Conservation (phyloP, 2,888 invertebrate genomes). For the Idaea dimidiata region DNA sequence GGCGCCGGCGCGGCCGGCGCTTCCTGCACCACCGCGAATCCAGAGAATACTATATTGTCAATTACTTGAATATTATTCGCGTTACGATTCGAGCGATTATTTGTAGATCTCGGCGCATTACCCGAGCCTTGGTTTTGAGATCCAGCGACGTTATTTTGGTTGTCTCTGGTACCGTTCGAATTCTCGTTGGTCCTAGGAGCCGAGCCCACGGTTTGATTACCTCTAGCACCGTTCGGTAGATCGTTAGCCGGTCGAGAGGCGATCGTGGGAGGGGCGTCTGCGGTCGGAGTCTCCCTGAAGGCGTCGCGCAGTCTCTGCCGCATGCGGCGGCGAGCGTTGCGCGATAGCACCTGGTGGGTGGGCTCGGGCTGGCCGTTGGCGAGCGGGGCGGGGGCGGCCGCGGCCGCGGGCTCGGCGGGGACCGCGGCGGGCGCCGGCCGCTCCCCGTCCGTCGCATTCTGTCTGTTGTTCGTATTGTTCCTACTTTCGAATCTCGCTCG, state of each 20-base stretch:
- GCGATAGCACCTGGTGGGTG: constrained; percentile 37
- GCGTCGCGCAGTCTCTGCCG: constrained; percentile 56
- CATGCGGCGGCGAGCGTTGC: constrained; percentile 64
- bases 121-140: too few species aligned
- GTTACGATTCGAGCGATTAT: constrained; percentile 23
- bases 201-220: constrained; percentile 15
- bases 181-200: neutral
- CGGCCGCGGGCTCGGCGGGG: constrained; percentile 16
- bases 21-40: constrained; percentile 12
- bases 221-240: constrained; percentile 33
- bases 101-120: constrained; percentile 9
- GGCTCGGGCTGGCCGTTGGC: neutral
- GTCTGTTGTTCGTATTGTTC: constrained; percentile 25
- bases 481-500: constrained; percentile 43
- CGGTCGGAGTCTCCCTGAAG: constrained; percentile 39
- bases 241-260: constrained; percentile 2
- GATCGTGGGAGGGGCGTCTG: constrained; percentile 2
- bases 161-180: constrained; percentile 1
- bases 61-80: constrained; percentile 23
- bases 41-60: constrained; percentile 10
- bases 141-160: neutral
- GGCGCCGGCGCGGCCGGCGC: constrained; percentile 28
- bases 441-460: too few species aligned
- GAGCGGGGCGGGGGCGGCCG: constrained; percentile 16
- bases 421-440: constrained; percentile 9